These are phyloP conservation scores for Turritopsis rubra DNA, from an alignment of 30 jellyfish, hydroid and myxozoan species.

Conservation along the genomic window DNA sequence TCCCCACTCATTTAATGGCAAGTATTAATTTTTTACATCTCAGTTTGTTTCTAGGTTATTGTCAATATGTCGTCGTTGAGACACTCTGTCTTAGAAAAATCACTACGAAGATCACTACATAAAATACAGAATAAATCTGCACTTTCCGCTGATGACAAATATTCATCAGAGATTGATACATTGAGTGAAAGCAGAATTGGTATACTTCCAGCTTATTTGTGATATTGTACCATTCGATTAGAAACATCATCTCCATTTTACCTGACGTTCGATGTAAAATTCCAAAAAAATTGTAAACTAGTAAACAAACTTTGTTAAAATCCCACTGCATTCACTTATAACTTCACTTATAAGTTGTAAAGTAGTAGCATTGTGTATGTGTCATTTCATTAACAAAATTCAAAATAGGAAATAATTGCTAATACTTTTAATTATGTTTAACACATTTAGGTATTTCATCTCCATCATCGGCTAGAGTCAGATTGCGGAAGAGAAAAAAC, in stretches of 20 bases:
- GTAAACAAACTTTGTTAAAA: no score
- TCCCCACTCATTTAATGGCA: no score
- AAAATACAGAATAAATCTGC: neutral
- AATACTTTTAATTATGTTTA: no score
- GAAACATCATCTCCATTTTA: neutral
- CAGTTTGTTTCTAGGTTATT: neutral
- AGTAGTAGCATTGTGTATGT: neutral
- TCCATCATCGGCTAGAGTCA: neutral
- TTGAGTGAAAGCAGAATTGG: neutral
- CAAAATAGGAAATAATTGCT: no score
- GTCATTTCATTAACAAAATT: neutral
- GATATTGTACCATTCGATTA: neutral
- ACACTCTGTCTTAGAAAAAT: constrained; percentile 4
- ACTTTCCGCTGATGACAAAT: neutral
- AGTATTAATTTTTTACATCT: no score
- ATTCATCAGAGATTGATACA: neutral
- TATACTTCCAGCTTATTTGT: neutral
- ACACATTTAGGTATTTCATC: neutral
- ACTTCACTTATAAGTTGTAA: no score
- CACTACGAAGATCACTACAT: neutral
- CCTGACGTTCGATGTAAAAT: no score
- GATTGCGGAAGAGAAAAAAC: neutral
- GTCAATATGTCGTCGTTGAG: neutral
- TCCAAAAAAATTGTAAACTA: no score
- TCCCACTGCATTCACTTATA: no score